Conservation (phyloP, 1,140 invertebrate species). For the Bombus waltoni region DNA sequence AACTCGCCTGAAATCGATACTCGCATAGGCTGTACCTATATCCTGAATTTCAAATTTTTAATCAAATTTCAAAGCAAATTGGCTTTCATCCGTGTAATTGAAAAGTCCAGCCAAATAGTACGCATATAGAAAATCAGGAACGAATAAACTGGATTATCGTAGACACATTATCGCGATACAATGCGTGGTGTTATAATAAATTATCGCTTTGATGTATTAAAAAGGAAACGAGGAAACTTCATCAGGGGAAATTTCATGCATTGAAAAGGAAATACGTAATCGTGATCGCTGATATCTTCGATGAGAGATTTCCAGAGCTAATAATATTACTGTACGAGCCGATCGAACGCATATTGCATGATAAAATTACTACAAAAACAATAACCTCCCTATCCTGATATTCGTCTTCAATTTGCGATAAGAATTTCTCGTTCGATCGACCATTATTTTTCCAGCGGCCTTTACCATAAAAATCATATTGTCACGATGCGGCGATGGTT, state of each 20-base stretch:
- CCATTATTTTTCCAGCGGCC: no score
- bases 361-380: no score
- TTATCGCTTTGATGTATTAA: background rate
- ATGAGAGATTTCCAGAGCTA: no score
- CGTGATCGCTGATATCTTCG: no score
- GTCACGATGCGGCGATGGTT: background rate
- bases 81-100: background rate
- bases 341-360: no score
- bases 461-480: constrained; percentile 10
- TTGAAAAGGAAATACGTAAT: background rate
- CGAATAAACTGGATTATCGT: background rate
- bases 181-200: background rate
- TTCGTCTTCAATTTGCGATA: no score
- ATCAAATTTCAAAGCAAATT: background rate
- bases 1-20: background rate
- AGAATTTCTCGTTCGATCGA: no score
- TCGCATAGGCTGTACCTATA: background rate
- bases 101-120: background rate
- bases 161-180: background rate
- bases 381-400: no score
- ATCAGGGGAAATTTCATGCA: background rate
- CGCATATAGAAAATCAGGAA: background rate
- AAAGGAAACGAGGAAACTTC: no score
- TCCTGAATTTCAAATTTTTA: background rate
- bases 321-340: no score